Percentiles rank a stretch among this genome's conserved stretches.
phyloP scores from a whole-genome alignment of 2,113 vertebrate species.

The Myrmecophaga tridactyla region DNA sequence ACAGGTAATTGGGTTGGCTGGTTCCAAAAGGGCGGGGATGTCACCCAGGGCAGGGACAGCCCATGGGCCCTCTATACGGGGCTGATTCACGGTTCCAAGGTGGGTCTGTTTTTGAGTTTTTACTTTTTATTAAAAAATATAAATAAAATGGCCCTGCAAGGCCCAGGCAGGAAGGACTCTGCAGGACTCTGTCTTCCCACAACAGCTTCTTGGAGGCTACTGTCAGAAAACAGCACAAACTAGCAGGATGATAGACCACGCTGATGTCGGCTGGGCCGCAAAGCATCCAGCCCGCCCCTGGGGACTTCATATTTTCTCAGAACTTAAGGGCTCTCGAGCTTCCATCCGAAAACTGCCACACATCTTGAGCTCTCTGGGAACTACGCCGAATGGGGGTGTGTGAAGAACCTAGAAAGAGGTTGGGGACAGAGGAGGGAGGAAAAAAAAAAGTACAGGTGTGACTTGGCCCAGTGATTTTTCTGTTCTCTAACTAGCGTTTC shows the following conservation, averaged over 20 bases:
- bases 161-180: slow-evolving; percentile 76
- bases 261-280: slow-evolving; percentile 72
- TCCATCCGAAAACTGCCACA: slow-evolving; percentile 90
- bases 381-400: slow-evolving; percentile 86
- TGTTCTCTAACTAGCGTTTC: slow-evolving; percentile 69
- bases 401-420: slow-evolving; percentile 85
- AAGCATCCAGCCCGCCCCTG: slow-evolving; percentile 73
- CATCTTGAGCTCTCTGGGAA: slow-evolving; percentile 86
- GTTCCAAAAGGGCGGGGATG: slow-evolving; percentile 71
- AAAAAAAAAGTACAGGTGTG: slow-evolving; percentile 87
- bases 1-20: slow-evolving; percentile 76
- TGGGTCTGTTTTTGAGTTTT: slow-evolving; percentile 78
- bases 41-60: slow-evolving; percentile 57
- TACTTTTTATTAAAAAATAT: slow-evolving; percentile 89
- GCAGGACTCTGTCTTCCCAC: slow-evolving; percentile 80
- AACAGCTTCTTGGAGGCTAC: slow-evolving; percentile 81
- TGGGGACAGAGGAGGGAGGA: slow-evolving; percentile 86
- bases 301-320: slow-evolving; percentile 88
- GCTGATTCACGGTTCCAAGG: slow-evolving; percentile 73
- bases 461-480: slow-evolving; percentile 80
- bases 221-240: slow-evolving; percentile 78
- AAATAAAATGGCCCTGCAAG: slow-evolving; percentile 88
- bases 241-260: slow-evolving; percentile 84
- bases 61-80: slow-evolving; percentile 77
- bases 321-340: slow-evolving; percentile 89